phyloP scores from a whole-genome alignment of 2,888 invertebrate species.

The Anaspis maculata region DNA sequence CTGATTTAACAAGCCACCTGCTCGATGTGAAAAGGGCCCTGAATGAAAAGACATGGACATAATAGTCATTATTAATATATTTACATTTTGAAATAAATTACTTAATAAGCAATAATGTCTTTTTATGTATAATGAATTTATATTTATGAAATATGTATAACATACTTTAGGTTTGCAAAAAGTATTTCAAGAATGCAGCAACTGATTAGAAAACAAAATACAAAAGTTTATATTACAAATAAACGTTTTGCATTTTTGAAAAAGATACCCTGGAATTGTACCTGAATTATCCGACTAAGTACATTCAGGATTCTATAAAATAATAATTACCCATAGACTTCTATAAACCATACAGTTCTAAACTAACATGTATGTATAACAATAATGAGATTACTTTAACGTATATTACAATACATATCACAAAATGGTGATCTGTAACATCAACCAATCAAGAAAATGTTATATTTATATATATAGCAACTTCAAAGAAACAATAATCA shows the following conservation, averaged over 20 bases:
- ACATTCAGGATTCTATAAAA: constrained; percentile 17
- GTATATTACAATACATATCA: constrained; percentile 26
- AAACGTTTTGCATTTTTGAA: constrained; percentile 12
- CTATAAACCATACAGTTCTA: constrained; percentile 26
- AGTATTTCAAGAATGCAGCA: too few relatives aligned
- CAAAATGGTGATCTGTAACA: constrained; percentile 25
- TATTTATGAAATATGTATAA: constrained; percentile 15
- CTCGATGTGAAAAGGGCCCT: too few relatives aligned
- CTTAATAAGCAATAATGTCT: constrained; percentile 19
- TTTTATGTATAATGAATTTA: constrained; percentile 11
- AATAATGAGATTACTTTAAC: constrained; percentile 32
- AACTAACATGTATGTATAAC: constrained; percentile 28
- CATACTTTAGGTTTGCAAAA: constrained; percentile 6
- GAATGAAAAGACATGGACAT: too few relatives aligned
- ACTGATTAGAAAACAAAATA: constrained; percentile 13
- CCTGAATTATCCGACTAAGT: constrained; percentile 16
- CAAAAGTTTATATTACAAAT: constrained; percentile 14
- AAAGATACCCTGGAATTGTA: constrained; percentile 18
- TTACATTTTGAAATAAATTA: constrained; percentile 21
- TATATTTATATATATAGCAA: constrained; percentile 19
- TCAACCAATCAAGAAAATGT: constrained; percentile 20
- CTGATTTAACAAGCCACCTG: too few relatives aligned
- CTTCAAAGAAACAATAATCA: constrained; percentile 25
- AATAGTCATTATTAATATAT: constrained; percentile 17
- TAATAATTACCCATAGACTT: constrained; percentile 19